These are phyloP conservation scores for Cepaea nemoralis DNA, from an alignment of 1,140 invertebrate genomes.

Conservation along the genomic window DNA sequence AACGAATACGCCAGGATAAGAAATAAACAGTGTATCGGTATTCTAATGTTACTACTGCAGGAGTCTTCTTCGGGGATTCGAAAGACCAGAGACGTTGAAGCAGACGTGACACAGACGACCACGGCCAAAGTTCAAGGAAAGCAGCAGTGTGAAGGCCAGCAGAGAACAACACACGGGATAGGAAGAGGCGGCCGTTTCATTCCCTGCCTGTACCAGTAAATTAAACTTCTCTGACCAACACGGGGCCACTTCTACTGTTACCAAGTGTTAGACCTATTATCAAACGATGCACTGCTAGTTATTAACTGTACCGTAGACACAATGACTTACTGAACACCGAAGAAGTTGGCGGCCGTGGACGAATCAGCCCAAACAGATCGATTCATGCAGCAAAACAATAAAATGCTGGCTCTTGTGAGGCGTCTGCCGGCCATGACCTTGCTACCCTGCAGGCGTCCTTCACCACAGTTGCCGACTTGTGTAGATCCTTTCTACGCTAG, in stretches of 20 bases:
- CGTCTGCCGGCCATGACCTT: constrained; percentile 40
- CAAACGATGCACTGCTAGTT: not conserved
- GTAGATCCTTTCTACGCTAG: not conserved
- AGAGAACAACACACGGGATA: not conserved
- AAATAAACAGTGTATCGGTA: too few species aligned
- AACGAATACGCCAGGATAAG: too few species aligned
- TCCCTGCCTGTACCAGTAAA: too few species aligned
- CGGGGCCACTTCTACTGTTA: not conserved
- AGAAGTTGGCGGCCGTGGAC: not conserved
- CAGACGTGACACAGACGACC: not conserved
- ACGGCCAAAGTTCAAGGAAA: constrained; percentile 39
- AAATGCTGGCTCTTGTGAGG: constrained; percentile 12
- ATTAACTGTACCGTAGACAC: not conserved
- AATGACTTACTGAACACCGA: constrained; percentile 27
- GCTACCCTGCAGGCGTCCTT: constrained; percentile 38
- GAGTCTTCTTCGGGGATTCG: not conserved
- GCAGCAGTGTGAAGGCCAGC: constrained; percentile 30
- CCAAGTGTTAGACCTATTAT: not conserved
- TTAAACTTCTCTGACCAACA: not conserved
- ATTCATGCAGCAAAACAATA: constrained; percentile 32
- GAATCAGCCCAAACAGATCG: constrained; percentile 1
- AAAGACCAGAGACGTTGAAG: not conserved
- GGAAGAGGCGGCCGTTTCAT: too few species aligned
- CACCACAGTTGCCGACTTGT: constrained; percentile 32
- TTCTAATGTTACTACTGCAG: not conserved